Base-by-base conservation (phyloP, 2,888 invertebrate species). In the Thereva unica region DNA sequence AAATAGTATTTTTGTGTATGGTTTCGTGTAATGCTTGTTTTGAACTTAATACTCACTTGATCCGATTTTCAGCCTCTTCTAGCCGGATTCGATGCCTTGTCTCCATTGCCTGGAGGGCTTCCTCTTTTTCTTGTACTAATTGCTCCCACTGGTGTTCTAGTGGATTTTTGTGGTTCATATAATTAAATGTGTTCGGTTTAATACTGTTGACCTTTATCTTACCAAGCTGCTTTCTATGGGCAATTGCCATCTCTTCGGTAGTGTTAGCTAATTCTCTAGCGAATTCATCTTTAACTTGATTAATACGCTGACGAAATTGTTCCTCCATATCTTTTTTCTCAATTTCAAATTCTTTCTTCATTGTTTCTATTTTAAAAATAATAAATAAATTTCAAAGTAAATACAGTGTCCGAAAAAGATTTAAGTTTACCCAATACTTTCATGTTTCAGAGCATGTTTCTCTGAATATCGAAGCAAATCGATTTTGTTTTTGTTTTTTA, bases 271-370 rank as follows among this genome's bases (percentile, higher is more conserved):
- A 68, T 71, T 81, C 81, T 9, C 74, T 76, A 67, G 77, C 74
- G 67, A 80, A 81, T 66, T 80, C 80, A n/a, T 79, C 78, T 69
- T 80, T 80, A 40, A 80, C 79, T 67, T 80, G 78, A 54, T 75
- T 75, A 55, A 81, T 72, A 23, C 88, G 86, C 69, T 89, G 89
- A 54, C 89, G 87, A 77, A 91, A 89, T 5, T 84, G 84, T 78
- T 89, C 87, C 74, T 90, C 91, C 66, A 90, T 86, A 78, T 89
- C 89, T 75, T 89, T 87, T 76, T 91, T 83, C 66, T 90, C 84
- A 72, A 87, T 83, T 54, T 91, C 82, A 59, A 90, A 83, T 74
- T 91, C 90, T 65, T 76, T 61, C 12, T 35, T 61, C 50, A 61
- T 50, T 61, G 23, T 35, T 35, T 50, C 50, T 57, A 50, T 61